Base-by-base conservation (phyloP, 2,797 vertebrate genomes). In the Rhinophrynus dorsalis region DNA sequence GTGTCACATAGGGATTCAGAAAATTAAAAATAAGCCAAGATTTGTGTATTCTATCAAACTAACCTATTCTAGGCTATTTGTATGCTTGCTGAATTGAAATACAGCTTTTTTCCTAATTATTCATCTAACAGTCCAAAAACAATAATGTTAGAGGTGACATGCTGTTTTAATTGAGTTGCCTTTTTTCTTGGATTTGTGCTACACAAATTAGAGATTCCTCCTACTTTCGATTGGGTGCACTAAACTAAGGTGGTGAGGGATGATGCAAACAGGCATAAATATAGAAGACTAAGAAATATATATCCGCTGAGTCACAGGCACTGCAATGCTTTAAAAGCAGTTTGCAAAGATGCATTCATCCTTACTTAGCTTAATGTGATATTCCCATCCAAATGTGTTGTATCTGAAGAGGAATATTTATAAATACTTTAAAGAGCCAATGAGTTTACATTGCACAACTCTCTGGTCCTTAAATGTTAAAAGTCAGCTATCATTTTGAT, bases 201-300 rank as follows among this genome's bases (percentile, higher is more conserved):
- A 44, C 57, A 60, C 37, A 60, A 27, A 60, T 60, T 60, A 60
- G 38, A 60, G 37, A 44, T 60, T 44, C 57, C 57, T 42, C 57
- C 57, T 60, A 44, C 57, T 60, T 60, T n/a, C 38, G 44, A 20
- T 27, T 60, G 57, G 57, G 24, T 44, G 9, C 26, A 24, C 38
- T 40, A 35, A 17, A 21, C 9, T 56, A 38, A 56, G 18, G 54
- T 37, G 17, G 30, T 10, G 17, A 44, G 24, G 38, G 20, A 44
- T 60, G 57, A 44, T 60, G 57, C 37, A 60, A n/a, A 10, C 13
- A 17, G 38, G 57, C n/a, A 60, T 60, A 44, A 60, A 60, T 44
- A 60, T 60, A 44, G 57, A 60, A 44, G 37, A 24, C 23, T 29
- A 60, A 60, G 29, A 60, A 60, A 60, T 44, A 38, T 35, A 44